Conservation (phyloP, 2,113 vertebrate genomes). For the Solea senegalensis region DNA sequence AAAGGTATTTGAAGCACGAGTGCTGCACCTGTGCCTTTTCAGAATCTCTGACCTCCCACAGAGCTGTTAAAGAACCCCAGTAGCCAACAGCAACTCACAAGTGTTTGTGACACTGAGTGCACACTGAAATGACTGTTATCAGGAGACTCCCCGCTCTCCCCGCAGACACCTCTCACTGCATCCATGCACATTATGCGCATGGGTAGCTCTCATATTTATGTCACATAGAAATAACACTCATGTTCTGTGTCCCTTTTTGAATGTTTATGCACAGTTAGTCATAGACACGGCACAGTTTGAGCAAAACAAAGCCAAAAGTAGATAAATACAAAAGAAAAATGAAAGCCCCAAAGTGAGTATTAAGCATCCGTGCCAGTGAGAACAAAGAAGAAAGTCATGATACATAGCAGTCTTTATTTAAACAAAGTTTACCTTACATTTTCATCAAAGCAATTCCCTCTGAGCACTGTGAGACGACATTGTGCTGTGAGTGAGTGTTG, state of each 20-base stretch:
- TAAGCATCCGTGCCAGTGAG: not conserved
- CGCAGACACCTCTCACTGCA: slow-evolving; percentile 4
- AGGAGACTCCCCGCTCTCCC: slow-evolving; percentile 20
- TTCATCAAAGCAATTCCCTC: slow-evolving; percentile 25
- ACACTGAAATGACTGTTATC: slow-evolving; percentile 43
- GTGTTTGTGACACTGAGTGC: slow-evolving; percentile 35
- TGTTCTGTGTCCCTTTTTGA: no score
- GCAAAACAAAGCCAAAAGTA: no score
- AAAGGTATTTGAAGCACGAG: slow-evolving; percentile 55
- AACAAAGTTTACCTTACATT: slow-evolving; percentile 31
- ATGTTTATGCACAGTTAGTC: no score
- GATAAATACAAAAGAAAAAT: no score
- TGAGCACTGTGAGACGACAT: slow-evolving; percentile 4
- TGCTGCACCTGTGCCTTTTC: slow-evolving; percentile 50
- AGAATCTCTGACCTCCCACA: slow-evolving; percentile 58
- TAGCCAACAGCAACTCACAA: slow-evolving; percentile 51
- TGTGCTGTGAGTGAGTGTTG: slow-evolving; percentile 38
- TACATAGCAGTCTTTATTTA: no score
- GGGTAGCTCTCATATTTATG: not conserved
- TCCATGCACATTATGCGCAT: slow-evolving; percentile 5
- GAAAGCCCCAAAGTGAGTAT: no score
- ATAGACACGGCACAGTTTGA: no score
- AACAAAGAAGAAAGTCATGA: slow-evolving; percentile 9
- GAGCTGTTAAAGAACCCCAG: slow-evolving; percentile 60
- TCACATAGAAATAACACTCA: no score